Base-by-base conservation (phyloP, 2,797 vertebrate species). In the Spinus pinus region DNA sequence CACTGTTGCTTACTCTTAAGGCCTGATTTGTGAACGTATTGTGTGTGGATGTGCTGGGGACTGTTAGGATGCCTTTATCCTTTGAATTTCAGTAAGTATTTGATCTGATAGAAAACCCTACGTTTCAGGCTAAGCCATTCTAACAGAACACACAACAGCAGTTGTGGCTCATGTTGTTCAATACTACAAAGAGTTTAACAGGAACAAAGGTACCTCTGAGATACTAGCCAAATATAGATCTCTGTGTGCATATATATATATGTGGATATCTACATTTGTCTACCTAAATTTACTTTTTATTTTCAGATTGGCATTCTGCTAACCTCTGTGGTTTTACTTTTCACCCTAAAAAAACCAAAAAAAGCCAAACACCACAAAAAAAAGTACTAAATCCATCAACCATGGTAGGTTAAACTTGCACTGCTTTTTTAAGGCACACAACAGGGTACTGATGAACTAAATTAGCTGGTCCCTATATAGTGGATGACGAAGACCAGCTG, bases 161-260 rank as follows among this genome's bases (percentile, higher is more conserved):
- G 33, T 3, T 73, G 67, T 56, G 44, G 46, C 62, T 88, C 33
- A 42, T 6, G 21, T 20, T 58, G 33, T 24, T 74, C 54, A n/a
- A 14, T 33, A 22, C 7, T 23, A 83, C 27, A 41, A 3, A n/a
- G 49, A 46, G 25, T 53, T 70, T 27, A 69, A 62, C 30, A 92
- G 28, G 7, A 94, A 18, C 37, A 83, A 69, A 83, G 7, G 35
- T 23, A 65, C 16, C 28, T 44, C 51, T 50, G 44, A 65, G 53
- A 56, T 72, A 15, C 37, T 21, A 44, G 42, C 9, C 25, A 92
- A 62, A 84, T 28, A 64, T 14, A 8, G 49, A 11, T 28, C 5
- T 30, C 0, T 37, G 2, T 42, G 3, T 51, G 2, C 60, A 2
- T 35, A 0, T 41, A 5, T 12, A 21, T 21, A n/a, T n/a, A 2